A percentile compares a stretch with the other conserved stretches of the same genome.
These are phyloP conservation scores for Oryzias sinensis DNA, from an alignment of 2,797 vertebrate genomes.

Conservation along the genomic window DNA sequence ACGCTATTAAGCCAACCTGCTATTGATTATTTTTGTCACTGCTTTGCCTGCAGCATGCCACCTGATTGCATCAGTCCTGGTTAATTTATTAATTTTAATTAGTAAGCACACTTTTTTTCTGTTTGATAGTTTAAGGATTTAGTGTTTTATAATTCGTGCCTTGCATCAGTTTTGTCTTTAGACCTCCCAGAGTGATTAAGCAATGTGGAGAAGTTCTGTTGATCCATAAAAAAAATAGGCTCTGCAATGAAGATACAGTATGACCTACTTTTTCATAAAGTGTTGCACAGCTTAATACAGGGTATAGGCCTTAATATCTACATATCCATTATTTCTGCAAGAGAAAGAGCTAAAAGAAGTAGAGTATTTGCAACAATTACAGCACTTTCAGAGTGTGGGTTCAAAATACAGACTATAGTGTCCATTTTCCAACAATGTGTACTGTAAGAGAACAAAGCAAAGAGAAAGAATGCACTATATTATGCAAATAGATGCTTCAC, in stretches of 20 bases:
- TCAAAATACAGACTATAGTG: conserved; percentile 38
- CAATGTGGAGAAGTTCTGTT: conserved; percentile 1
- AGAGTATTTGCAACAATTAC: conserved; percentile 30
- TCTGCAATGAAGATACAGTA: conserved; percentile 18
- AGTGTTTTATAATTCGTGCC: conserved; percentile 10
- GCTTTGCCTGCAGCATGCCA: conserved; percentile 21
- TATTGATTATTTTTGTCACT: conserved; percentile 32
- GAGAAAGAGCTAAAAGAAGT: conserved; percentile 31
- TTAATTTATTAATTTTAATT: conserved; percentile 35
- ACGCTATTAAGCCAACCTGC: conserved; percentile 19
- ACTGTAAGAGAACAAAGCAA: conserved; percentile 42
- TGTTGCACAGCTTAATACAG: conserved; percentile 27
- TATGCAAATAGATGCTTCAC: conserved; percentile 58
- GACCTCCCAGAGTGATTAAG: conserved; percentile 13
- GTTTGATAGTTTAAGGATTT: conserved; percentile 14
- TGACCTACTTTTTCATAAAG: conserved; percentile 50
- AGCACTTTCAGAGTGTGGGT: conserved; percentile 30
- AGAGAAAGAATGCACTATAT: conserved; percentile 47
- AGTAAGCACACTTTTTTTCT: conserved; percentile 5
- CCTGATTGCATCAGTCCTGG: conserved; percentile 22
- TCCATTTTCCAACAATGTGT: conserved; percentile 59
- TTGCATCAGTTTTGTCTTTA: conserved; percentile 13
- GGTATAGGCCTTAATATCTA: conserved; percentile 43
- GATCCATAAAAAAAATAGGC: conserved; percentile 26
- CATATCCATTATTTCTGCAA: conserved; percentile 44